Conservation (phyloP, 2,797 vertebrate species). For the Sarcoramphus papa region DNA sequence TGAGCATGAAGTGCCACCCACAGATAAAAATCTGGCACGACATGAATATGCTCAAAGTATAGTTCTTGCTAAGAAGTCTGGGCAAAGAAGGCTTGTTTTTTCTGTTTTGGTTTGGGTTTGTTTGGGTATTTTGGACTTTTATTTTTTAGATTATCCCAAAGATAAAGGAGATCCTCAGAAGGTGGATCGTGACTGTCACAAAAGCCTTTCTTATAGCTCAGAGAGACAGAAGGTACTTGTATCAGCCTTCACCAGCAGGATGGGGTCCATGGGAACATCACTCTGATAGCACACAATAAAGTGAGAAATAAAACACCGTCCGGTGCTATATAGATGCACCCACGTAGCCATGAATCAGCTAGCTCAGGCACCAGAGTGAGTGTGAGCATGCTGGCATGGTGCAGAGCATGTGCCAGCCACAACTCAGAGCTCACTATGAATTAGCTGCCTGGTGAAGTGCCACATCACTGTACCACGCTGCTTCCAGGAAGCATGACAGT, state of each 20-base stretch:
- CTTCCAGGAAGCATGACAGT: background rate
- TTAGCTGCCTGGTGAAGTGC: background rate
- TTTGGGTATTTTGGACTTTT: background rate
- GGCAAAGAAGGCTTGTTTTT: background rate
- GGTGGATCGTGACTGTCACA: background rate
- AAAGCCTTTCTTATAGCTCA: background rate
- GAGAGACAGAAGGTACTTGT: background rate
- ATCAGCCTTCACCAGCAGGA: background rate
- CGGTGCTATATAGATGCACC: background rate
- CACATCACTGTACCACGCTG: accelerated
- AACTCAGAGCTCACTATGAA: background rate
- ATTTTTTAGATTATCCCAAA: background rate
- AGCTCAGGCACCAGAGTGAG: background rate
- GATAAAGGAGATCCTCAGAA: background rate
- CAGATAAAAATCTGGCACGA: background rate
- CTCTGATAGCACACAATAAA: background rate
- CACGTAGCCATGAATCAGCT: background rate
- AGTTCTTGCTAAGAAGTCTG: background rate
- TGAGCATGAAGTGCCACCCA: background rate
- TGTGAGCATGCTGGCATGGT: accelerated
- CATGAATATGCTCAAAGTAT: background rate
- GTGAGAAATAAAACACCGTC: background rate
- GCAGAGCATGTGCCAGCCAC: background rate
- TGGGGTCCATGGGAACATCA: background rate
- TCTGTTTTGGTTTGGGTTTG: background rate